Evolutionary conservation across 1,140 invertebrate species (phyloP), one percentile per base, ranked within the genome.

Genomic region (Apis florea): DNA sequence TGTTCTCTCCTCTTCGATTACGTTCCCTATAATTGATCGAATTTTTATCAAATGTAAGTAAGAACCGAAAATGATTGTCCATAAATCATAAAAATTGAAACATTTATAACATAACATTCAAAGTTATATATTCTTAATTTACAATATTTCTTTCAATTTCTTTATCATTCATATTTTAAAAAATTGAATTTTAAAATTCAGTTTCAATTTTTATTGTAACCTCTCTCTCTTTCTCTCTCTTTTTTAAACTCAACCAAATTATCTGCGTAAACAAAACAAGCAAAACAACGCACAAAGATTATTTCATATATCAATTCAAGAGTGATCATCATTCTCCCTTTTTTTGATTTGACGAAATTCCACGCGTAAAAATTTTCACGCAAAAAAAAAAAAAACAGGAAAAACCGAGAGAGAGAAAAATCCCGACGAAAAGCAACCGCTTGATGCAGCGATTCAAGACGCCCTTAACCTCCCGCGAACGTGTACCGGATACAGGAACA

Each of bases 401-500:
- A 1, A 31, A 31, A 31, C 31, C 61, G 13, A 51, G 26, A 13
- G 26, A 13, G 10, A 40, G 11, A 12, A 11, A 26, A 19, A 15
- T 13, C 53, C 17, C 12, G 24, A 21, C 17, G 13, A 21, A 56
- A 24, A 69, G 10, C 19, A 49, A 56, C 71, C 9, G 47, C 13
- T 47, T 49, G 63, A 67, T 53, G 79, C 63, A 68, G 54, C 71
- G 71, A 67, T 81, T 61, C 71, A 49, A 81, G 61, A 47, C 54
- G 66, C 58, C 63, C 63, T 81, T 75, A 81, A 75, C 79, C 72
- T 66, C 63, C 4, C 15, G 63, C 59, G 83, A 79, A 89, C 88
- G 87, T 89, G 85, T 86, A 59, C 58, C 78, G 85, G 68, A 64
- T 89, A 67, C 87, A 59, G 71, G 83, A 87, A 74, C 13, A 82